Conservation (phyloP, 2,888 invertebrate species). For the Sinotaia quadrata region DNA sequence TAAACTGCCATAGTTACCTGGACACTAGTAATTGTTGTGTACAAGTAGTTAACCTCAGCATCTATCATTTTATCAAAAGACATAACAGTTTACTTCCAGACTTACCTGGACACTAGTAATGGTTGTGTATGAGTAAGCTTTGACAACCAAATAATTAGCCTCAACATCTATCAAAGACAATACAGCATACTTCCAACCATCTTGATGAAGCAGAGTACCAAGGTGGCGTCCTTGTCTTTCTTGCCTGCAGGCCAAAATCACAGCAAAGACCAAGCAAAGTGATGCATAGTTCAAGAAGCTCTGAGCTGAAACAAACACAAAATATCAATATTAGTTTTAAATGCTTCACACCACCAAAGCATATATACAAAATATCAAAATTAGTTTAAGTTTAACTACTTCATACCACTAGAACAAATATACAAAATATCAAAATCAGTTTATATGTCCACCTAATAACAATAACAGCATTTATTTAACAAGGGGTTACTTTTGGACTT, state of each 20-base stretch:
- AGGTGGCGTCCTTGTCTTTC: slow-evolving; percentile 76
- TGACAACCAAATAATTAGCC: slow-evolving; percentile 86
- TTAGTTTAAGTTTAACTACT: too few species aligned
- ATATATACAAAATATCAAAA: too few species aligned
- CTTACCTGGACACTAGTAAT: slow-evolving; percentile 81
- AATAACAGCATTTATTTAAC: too few species aligned
- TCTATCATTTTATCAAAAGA: too few species aligned
- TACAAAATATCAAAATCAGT: too few species aligned
- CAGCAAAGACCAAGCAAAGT: slow-evolving; percentile 84
- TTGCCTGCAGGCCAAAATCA: slow-evolving; percentile 81
- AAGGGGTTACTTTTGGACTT: too few species aligned
- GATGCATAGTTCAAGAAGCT: slow-evolving; percentile 85
- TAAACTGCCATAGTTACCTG: too few species aligned
- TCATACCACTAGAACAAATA: too few species aligned
- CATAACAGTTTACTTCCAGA: neutral
- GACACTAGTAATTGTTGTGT: slow-evolving; percentile 81
- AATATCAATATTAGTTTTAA: slow-evolving; percentile 4
- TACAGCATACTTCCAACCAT: slow-evolving; percentile 85
- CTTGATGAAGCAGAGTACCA: slow-evolving; percentile 78
- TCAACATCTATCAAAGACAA: slow-evolving; percentile 88
- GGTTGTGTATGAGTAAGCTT: slow-evolving; percentile 84
- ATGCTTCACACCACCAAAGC: too few species aligned
- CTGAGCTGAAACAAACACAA: slow-evolving; percentile 77
- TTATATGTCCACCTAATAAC: too few species aligned
- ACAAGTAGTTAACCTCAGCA: too few species aligned